A percentile compares a stretch with the other conserved stretches of the same genome.
phyloP scores from a whole-genome alignment of 2,888 invertebrate species.

The Lumbricus terrestris region DNA sequence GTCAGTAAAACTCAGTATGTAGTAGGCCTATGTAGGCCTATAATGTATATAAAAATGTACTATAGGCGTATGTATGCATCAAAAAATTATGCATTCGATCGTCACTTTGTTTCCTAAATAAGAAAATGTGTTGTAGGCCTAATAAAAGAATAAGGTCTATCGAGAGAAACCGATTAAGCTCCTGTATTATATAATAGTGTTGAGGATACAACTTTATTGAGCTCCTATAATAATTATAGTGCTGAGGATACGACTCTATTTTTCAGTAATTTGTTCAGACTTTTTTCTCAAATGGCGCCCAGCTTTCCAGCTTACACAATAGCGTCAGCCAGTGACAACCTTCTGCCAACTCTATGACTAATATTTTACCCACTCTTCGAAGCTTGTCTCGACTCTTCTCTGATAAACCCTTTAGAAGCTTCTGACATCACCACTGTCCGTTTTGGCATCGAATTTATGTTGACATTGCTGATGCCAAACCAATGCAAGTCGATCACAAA shows the following conservation, averaged over 20 bases:
- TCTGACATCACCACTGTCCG: background rate
- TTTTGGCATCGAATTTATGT: background rate
- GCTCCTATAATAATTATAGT: too few species aligned
- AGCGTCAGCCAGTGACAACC: background rate
- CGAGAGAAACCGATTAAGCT: background rate
- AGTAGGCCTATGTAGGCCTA: background rate
- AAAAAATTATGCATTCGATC: background rate
- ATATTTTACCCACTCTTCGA: too few species aligned
- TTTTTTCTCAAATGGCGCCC: background rate
- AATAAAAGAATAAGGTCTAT: background rate
- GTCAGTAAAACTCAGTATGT: background rate
- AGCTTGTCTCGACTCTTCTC: background rate
- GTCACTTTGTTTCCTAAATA: background rate
- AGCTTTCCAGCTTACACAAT: background rate
- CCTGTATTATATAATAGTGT: too few species aligned
- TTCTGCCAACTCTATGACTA: too few species aligned
- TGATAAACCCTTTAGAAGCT: background rate
- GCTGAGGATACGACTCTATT: background rate
- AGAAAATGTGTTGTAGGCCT: too few species aligned
- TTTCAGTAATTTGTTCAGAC: background rate
- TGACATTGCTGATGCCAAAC: background rate
- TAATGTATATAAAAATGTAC: background rate
- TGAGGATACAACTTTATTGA: background rate
- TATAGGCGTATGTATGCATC: background rate
- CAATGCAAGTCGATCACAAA: background rate